phyloP scores from a whole-genome alignment of 2,113 vertebrate species.

The Chlamydotis undulata region DNA sequence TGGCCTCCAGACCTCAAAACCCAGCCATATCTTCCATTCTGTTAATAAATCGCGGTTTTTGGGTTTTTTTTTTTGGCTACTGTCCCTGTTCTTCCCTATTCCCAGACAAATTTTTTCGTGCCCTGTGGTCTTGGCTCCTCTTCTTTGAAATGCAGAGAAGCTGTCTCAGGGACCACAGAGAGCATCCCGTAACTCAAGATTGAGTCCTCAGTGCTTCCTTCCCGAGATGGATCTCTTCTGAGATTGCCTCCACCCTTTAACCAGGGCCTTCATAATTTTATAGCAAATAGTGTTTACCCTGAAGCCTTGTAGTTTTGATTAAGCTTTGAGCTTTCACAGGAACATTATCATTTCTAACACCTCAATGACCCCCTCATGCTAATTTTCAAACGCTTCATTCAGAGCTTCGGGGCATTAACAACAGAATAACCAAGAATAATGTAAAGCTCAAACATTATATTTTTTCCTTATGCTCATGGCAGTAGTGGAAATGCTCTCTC shows the following conservation, averaged over 20 bases:
- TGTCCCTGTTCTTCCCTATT: neutral
- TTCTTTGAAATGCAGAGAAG: neutral
- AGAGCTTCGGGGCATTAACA: neutral
- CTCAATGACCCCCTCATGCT: neutral
- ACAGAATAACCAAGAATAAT: neutral
- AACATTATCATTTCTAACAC: neutral
- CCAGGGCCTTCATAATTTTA: neutral
- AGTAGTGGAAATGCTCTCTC: neutral
- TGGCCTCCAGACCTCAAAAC: neutral
- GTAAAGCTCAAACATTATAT: neutral
- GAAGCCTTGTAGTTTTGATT: neutral
- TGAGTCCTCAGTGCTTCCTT: neutral
- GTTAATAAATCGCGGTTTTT: neutral
- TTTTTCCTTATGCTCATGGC: neutral
- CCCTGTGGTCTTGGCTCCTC: neutral
- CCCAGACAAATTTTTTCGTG: neutral
- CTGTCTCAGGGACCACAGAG: neutral
- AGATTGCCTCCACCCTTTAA: neutral
- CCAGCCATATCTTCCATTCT: neutral
- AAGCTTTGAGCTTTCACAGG: neutral
- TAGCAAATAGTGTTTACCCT: neutral
- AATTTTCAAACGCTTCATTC: neutral
- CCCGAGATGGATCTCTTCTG: neutral
- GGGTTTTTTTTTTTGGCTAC: neutral
- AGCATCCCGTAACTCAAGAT: neutral